Evolutionary conservation across 2,113 vertebrate genomes (phyloP).

Genomic region (Artemisiospiza belli): DNA sequence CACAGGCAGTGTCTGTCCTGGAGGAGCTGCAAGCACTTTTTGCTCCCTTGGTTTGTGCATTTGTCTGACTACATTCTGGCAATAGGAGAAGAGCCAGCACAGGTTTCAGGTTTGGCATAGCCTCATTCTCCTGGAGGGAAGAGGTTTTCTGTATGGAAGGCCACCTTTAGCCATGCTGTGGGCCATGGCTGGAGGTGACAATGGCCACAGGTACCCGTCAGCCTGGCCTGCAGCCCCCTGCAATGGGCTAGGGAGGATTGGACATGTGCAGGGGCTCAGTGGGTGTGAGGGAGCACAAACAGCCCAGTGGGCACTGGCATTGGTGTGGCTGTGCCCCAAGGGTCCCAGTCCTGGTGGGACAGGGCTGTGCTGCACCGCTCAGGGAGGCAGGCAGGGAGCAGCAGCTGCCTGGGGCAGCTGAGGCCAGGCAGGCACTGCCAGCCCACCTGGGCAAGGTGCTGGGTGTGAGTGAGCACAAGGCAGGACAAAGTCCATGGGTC

Average conservation of each 20-base stretch:
- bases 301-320: fast-evolving
- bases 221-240: not conserved
- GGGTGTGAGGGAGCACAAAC: not conserved
- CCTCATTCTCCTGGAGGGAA: not conserved
- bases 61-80: not conserved
- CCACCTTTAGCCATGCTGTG: fast-evolving
- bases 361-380: not conserved
- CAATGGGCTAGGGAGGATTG: not conserved
- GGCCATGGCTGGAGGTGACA: not conserved
- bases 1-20: fast-evolving
- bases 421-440: not conserved
- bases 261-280: not conserved
- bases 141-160: not conserved
- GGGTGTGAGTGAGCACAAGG: not conserved
- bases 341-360: fast-evolving
- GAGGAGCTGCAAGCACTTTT: not conserved
- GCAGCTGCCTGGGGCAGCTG: not conserved
- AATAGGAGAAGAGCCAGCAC: not conserved
- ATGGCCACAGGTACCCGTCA: not conserved
- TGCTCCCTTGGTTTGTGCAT: not conserved
- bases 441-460: not conserved
- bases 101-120: not conserved
- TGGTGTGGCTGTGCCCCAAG: not conserved
- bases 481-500: not conserved
- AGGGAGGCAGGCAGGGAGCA: not conserved